phyloP scores from a whole-genome alignment of 2,888 invertebrate species.

The Heliconius charithonia region DNA sequence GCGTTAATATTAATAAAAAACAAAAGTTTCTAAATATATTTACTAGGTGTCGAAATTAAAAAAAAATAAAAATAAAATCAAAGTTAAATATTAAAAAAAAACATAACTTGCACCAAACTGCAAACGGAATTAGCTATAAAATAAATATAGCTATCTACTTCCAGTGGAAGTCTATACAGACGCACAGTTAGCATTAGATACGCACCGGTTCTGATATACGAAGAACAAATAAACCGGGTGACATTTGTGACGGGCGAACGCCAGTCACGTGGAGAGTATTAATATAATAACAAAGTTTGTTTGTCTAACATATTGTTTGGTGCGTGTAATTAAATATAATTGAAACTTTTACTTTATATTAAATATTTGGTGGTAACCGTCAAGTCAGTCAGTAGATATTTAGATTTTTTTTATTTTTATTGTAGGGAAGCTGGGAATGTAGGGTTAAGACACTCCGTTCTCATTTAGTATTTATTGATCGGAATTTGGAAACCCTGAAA shows the following conservation, averaged over 20 bases:
- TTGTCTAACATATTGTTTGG: neutral
- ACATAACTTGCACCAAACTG: neutral
- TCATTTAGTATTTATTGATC: no score
- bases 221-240: constrained; percentile 26
- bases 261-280: constrained; percentile 8
- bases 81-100: neutral
- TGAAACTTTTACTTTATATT: neutral
- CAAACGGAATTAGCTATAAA: neutral
- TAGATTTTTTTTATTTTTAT: neutral
- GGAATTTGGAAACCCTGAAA: neutral
- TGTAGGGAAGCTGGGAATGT: no score
- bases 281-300: constrained; percentile 17
- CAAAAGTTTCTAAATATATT: no score
- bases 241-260: constrained; percentile 21
- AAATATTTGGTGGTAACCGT: neutral
- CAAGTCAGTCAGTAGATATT: neutral
- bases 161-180: constrained; percentile 3
- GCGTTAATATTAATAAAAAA: no score
- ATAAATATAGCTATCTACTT: neutral
- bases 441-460: no score
- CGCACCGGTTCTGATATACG: constrained; percentile 22
- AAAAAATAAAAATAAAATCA: neutral
- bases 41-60: no score
- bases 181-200: constrained; percentile 28
- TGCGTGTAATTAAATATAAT: neutral